These are phyloP conservation scores for Eclectus roratus DNA, from an alignment of 2,113 vertebrate genomes.

Conservation along the genomic window DNA sequence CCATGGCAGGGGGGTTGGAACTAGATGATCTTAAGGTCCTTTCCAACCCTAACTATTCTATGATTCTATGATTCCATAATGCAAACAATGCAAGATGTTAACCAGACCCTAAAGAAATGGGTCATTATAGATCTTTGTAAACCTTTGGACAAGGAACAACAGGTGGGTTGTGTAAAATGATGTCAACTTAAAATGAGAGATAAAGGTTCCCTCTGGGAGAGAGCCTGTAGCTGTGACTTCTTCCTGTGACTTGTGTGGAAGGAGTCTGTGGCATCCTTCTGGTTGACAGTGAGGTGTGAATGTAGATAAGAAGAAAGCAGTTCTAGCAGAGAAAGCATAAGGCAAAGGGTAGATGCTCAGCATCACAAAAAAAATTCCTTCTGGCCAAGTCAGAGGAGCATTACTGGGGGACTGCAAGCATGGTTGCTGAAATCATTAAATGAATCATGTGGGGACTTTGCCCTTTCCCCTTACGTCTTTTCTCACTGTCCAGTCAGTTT, in stretches of 20 bases:
- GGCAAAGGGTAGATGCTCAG: neutral
- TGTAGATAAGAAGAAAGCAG: neutral
- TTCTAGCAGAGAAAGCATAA: neutral
- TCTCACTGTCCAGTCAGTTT: neutral
- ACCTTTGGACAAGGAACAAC: neutral
- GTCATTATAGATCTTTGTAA: neutral
- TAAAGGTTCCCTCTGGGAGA: neutral
- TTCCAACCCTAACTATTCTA: no score
- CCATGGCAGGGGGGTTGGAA: no score
- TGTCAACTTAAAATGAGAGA: neutral
- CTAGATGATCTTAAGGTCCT: no score
- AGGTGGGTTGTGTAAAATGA: accelerated
- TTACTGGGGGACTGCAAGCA: neutral
- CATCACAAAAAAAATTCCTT: neutral
- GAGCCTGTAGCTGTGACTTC: neutral
- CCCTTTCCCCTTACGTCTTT: neutral
- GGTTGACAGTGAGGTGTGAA: neutral
- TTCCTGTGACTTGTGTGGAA: neutral
- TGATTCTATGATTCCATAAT: no score
- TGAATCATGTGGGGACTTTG: neutral
- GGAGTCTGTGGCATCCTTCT: neutral
- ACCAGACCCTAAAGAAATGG: neutral
- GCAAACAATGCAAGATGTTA: neutral
- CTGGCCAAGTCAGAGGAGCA: neutral
- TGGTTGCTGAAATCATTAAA: neutral